Evolutionary conservation across 2,888 invertebrate species (phyloP), one percentile per base, ranked within the genome.

Genomic region (Eupelmus urozonus): DNA sequence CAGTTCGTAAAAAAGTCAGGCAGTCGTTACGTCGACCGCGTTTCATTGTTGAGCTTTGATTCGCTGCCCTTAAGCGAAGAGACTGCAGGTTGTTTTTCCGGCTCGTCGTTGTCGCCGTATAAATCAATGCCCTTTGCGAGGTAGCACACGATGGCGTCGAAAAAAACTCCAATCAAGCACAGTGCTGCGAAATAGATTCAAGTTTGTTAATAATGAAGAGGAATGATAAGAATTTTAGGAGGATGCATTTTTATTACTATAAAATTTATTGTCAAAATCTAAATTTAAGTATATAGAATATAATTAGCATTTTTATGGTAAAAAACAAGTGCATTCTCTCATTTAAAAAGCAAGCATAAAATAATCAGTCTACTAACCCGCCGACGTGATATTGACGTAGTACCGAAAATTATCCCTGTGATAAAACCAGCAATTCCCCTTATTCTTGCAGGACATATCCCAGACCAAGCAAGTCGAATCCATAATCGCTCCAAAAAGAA

Each of bases 401-500:
- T 91, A 90, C 29, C 93, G 90, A 84, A 94, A 93, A 45, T 90
- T 90, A 20, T 91, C 90, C 81, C 92, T 92, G 86, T 94, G 92
- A 84, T 94, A 94, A 25, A 94, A 87, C 91, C 94, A 94, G 82
- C 94, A 94, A 83, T 94, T 93, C 13, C 94, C 94, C 49, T 88
- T 91, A 25, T 90, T 89, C 0, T 92, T 92, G 83, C 94, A 94
- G 5, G 92, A 92, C 70, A 92, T 90, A 42, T 93, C 93, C 94
- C 94, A 94, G 25, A 94, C 91, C 49, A 93, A 84, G 81, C 94
- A 94, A 0, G 94, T 92, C 13, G 92, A 91, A 86, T 94, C 94
- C 84, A 91, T 93, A 63, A 94, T 91, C 16, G 92, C 91, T 0
- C 95, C 95, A 81, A 92, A 93, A 59, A 94, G 89, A 73, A 95